Conservation (phyloP, 2,113 vertebrate species). For the Mixornis gularis region DNA sequence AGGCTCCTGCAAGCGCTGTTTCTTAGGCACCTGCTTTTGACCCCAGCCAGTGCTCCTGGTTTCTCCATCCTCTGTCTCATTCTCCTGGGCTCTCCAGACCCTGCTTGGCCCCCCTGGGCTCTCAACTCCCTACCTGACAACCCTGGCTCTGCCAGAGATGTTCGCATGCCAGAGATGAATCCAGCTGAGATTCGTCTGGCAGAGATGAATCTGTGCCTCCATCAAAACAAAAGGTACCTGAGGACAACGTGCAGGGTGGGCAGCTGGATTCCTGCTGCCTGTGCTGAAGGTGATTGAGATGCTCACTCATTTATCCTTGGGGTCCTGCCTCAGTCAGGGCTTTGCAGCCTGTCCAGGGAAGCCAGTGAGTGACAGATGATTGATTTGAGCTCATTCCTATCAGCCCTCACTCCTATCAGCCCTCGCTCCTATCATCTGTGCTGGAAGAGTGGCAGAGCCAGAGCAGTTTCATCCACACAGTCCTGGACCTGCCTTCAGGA, state of each 20-base stretch:
- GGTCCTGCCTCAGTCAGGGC: neutral
- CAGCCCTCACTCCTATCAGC: neutral
- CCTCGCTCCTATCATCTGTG: neutral
- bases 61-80: neutral
- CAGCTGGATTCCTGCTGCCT: neutral
- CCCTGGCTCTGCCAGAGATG: neutral
- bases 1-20: neutral
- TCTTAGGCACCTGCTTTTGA: neutral
- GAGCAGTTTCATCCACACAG: neutral
- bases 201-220: neutral
- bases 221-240: neutral
- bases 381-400: neutral
- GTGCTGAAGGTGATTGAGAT: neutral
- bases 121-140: neutral
- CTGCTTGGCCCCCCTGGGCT: too few species aligned
- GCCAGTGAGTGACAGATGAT: neutral
- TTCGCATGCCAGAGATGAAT: rapidly evolving
- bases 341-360: neutral
- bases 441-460: neutral
- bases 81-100: neutral
- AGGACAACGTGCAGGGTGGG: rapidly evolving
- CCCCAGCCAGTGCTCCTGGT: too few species aligned
- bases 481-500: neutral
- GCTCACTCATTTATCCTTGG: neutral
- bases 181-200: neutral